A percentile compares a stretch with the other conserved stretches of the same genome.
Evolutionary conservation across 2,888 invertebrate species (phyloP).

Genomic region (Hydropsyche betteni): DNA sequence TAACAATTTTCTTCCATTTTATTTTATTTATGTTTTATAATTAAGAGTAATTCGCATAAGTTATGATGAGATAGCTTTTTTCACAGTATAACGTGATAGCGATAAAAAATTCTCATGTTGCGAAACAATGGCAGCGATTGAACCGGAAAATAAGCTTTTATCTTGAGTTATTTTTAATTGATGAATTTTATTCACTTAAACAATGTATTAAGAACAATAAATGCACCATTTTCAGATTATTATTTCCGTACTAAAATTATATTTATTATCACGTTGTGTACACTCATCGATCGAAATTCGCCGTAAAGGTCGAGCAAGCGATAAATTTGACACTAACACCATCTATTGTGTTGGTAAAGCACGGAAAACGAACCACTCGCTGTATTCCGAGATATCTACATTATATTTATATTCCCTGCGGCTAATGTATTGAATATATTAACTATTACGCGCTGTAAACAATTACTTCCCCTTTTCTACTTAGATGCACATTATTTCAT

Average conservation of each 20-base stretch:
- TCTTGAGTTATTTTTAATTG: conserved; percentile 3
- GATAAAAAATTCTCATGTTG: conserved; percentile 20
- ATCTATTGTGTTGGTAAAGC: not conserved
- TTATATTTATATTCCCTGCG: conserved; percentile 17
- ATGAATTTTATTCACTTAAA: conserved; percentile 1
- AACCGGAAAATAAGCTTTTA: conserved; percentile 12
- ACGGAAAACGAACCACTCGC: not conserved
- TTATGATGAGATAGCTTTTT: not conserved
- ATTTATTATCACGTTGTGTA: not conserved
- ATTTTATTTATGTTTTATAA: too few relatives aligned
- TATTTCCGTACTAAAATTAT: too few relatives aligned
- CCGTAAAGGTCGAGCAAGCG: not conserved
- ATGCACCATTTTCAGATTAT: too few relatives aligned
- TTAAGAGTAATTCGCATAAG: too few relatives aligned
- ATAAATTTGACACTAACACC: conserved; percentile 21
- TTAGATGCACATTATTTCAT: conserved; percentile 33
- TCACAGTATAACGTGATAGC: not conserved
- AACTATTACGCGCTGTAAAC: conserved; percentile 22
- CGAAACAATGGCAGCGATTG: conserved; percentile 13
- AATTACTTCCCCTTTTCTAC: conserved; percentile 24
- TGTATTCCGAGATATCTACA: conserved; percentile 18
- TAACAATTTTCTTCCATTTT: too few relatives aligned
- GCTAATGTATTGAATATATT: conserved; percentile 19
- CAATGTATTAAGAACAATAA: not conserved
- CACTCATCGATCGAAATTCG: not conserved